A percentile compares a stretch with the other conserved stretches of the same genome.
Evolutionary conservation across 2,113 vertebrate species (phyloP).

Genomic region (Tetraodon nigroviridis): DNA sequence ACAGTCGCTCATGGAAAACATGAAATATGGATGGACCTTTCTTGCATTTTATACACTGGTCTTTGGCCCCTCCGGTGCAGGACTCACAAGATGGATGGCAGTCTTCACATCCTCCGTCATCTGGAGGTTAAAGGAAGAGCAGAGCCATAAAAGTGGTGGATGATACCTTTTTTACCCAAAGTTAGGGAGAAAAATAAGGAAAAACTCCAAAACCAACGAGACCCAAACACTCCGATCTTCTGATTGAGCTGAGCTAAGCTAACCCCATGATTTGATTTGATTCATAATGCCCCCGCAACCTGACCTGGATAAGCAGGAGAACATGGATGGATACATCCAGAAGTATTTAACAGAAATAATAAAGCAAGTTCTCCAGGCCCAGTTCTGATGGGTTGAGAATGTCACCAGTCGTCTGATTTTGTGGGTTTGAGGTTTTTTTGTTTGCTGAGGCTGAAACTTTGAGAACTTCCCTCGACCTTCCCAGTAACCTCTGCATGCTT

Average conservation of each 20-base stretch:
- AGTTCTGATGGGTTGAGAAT: neutral
- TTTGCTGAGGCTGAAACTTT: slow-evolving; percentile 16
- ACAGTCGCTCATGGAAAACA: neutral
- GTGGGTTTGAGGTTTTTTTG: no score
- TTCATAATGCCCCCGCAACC: no score
- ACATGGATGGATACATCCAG: no score
- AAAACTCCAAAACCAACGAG: neutral
- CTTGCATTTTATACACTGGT: slow-evolving; percentile 64
- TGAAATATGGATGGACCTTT: slow-evolving; percentile 41
- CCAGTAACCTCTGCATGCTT: slow-evolving; percentile 38
- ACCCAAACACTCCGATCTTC: no score
- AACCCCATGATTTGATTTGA: no score
- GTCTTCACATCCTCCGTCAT: slow-evolving; percentile 62
- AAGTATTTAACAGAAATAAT: neutral
- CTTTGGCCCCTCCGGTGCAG: slow-evolving; percentile 63
- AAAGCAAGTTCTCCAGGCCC: neutral
- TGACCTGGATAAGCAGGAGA: no score
- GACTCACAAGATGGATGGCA: slow-evolving; percentile 69
- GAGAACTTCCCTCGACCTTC: slow-evolving; percentile 24
- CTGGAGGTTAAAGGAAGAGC: slow-evolving; percentile 33
- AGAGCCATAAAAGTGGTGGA: neutral
- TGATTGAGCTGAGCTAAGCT: no score
- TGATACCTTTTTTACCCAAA: neutral
- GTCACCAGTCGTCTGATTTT: no score
- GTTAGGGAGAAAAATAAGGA: neutral